phyloP scores from a whole-genome alignment of 2,888 invertebrate genomes.

The Palloptera scutellata region DNA sequence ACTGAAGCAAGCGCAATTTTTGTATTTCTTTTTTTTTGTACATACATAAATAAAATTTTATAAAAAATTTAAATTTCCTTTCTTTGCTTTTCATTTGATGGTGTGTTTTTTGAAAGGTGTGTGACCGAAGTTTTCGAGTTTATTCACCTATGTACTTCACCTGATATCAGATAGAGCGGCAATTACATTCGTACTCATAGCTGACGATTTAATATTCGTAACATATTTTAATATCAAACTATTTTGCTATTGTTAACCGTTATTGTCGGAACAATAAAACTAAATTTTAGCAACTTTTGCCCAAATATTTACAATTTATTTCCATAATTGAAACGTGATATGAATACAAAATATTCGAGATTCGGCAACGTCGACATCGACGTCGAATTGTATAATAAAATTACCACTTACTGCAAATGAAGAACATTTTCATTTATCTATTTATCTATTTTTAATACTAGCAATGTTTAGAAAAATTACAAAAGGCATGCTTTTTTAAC shows the following conservation, averaged over 20 bases:
- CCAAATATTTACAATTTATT: conserved; percentile 42
- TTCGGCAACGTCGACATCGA: too few relatives aligned
- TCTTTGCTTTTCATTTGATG: neutral
- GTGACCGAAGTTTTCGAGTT: conserved; percentile 23
- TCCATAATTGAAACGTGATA: conserved; percentile 52
- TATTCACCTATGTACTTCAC: conserved; percentile 35
- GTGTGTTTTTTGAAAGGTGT: neutral
- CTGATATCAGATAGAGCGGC: neutral
- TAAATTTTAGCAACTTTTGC: conserved; percentile 17
- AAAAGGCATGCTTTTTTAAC: too few relatives aligned
- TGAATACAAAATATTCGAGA: conserved; percentile 29
- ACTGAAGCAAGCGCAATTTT: neutral
- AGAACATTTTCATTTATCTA: too few relatives aligned
- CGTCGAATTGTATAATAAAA: too few relatives aligned
- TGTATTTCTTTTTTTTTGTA: conserved; percentile 8
- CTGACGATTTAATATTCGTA: conserved; percentile 44
- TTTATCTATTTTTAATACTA: too few relatives aligned
- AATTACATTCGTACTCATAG: conserved; percentile 41
- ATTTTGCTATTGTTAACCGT: conserved; percentile 45
- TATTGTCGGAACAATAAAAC: conserved; percentile 39
- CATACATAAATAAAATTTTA: conserved; percentile 4
- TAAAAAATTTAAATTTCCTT: conserved; percentile 9
- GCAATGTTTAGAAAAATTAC: too few relatives aligned
- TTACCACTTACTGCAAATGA: too few relatives aligned
- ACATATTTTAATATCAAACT: conserved; percentile 38